Conservation (phyloP, 2,797 vertebrate genomes). For the Myiotriccus ornatus region DNA sequence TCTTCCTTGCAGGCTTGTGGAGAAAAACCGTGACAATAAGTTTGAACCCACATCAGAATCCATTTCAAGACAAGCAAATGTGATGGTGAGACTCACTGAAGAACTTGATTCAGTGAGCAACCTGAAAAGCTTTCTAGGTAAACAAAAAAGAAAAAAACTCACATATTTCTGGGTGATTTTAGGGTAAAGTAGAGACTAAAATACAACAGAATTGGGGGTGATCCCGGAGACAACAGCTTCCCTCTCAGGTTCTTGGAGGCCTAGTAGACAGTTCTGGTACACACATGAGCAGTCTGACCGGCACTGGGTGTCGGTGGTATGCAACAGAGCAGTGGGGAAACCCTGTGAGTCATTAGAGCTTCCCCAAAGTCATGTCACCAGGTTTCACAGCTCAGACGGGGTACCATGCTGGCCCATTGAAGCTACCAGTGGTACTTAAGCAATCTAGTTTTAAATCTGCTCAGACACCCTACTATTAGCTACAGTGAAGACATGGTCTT, state of each 20-base stretch:
- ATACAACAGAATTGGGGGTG: background rate
- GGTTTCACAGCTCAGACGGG: background rate
- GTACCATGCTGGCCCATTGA: background rate
- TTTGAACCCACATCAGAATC: background rate
- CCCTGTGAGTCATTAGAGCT: background rate
- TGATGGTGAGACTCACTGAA: background rate
- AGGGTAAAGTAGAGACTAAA: background rate
- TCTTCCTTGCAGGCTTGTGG: background rate
- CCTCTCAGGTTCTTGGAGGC: background rate
- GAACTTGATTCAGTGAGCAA: background rate
- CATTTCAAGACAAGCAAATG: background rate
- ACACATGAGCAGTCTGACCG: accelerated
- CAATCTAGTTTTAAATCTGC: background rate
- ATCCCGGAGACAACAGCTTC: background rate
- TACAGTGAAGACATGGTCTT: background rate
- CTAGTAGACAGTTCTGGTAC: background rate
- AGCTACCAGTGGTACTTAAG: background rate
- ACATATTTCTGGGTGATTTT: background rate
- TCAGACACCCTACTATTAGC: background rate
- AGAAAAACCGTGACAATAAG: background rate
- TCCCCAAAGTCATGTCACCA: background rate
- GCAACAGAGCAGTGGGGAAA: background rate
- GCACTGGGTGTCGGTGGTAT: accelerated
- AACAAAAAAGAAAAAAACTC: background rate
- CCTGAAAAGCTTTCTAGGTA: background rate